Evolutionary conservation across 2,797 vertebrate species (phyloP).

Genomic region (Zenarchopterus dispar): DNA sequence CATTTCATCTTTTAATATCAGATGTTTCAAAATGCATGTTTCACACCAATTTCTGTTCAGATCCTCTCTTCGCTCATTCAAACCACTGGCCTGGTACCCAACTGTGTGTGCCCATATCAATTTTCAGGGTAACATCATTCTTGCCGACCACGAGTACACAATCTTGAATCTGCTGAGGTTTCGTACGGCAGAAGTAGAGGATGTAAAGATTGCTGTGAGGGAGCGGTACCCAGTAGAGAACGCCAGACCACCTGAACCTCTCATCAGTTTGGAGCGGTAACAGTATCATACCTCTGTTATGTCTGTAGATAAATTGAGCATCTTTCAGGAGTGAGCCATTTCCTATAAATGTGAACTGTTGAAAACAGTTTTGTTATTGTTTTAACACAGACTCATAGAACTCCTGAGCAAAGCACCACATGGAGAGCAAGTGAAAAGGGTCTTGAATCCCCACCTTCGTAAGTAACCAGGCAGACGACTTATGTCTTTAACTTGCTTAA

Average conservation of each 20-base stretch:
- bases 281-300: background rate
- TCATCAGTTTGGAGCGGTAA: slow-evolving; percentile 89
- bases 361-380: background rate
- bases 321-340: background rate
- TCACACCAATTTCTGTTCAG: background rate
- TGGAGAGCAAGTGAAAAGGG: slow-evolving; percentile 91
- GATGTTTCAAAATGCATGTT: background rate
- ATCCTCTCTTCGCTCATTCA: background rate
- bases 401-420: slow-evolving; percentile 84
- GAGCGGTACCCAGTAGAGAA: slow-evolving; percentile 91
- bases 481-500: too few relatives aligned
- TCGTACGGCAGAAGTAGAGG: slow-evolving; percentile 89
- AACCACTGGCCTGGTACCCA: background rate
- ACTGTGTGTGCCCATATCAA: slow-evolving; percentile 3
- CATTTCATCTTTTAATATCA: background rate
- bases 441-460: slow-evolving; percentile 94
- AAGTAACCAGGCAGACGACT: slow-evolving; percentile 76
- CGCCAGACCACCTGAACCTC: slow-evolving; percentile 84
- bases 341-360: background rate
- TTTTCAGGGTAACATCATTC: slow-evolving; percentile 92
- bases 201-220: slow-evolving; percentile 94
- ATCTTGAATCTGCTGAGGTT: slow-evolving; percentile 97
- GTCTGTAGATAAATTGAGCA: background rate
- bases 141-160: slow-evolving; percentile 90
- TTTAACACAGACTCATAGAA: slow-evolving; percentile 85